A percentile compares a stretch with the other conserved stretches of the same genome.
Evolutionary conservation across 1,140 invertebrate species (phyloP).

Genomic region (Hyphantria cunea): DNA sequence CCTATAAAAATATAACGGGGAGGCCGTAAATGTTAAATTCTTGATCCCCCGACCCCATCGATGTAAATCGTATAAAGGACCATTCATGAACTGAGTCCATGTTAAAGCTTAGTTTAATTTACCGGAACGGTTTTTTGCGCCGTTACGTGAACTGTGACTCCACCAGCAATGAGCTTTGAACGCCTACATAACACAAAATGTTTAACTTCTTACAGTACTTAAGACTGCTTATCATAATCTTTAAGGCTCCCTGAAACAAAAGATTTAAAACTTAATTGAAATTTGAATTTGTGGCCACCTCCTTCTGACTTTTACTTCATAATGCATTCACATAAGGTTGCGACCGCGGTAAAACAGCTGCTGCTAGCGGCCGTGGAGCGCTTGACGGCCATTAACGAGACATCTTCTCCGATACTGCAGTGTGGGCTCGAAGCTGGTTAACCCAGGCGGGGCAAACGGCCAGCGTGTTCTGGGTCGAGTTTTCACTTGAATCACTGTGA

Average conservation of each 20-base stretch:
- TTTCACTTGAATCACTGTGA: no score
- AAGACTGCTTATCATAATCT: constrained; percentile 33
- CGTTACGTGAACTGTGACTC: constrained; percentile 42
- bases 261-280: constrained; percentile 16
- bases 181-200: constrained; percentile 36
- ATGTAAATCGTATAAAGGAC: constrained; percentile 54
- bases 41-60: constrained; percentile 41
- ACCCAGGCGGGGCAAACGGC: no score
- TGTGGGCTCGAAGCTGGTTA: no score
- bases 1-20: constrained; percentile 66
- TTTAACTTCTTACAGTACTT: constrained; percentile 32
- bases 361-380: no score
- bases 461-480: no score
- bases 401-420: no score
- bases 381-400: no score
- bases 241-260: constrained; percentile 18
- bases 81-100: constrained; percentile 32
- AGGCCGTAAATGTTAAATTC: constrained; percentile 56
- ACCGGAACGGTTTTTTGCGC: constrained; percentile 49
- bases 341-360: no score
- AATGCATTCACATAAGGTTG: no score
- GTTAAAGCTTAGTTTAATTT: constrained; percentile 52
- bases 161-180: constrained; percentile 40
- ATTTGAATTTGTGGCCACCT: constrained; percentile 26
- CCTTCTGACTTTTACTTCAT: no score